Conservation (phyloP, 2,113 vertebrate genomes). For the Epinephelus moara region DNA sequence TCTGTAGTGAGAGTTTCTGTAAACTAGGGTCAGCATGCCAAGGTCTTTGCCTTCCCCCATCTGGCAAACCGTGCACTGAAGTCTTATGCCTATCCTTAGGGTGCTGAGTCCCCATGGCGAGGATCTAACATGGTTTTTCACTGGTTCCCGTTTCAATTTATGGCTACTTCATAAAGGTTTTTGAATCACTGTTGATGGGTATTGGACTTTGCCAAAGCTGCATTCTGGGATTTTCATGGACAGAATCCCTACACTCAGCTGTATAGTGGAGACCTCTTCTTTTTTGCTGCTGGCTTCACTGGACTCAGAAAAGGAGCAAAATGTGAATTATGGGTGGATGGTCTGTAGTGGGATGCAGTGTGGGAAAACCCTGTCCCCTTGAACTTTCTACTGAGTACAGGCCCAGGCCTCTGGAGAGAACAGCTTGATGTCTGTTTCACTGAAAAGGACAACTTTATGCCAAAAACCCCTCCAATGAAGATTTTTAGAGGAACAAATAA, state of each 20-base stretch:
- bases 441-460: conserved; percentile 46
- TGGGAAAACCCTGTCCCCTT: conserved; percentile 71
- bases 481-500: conserved; percentile 3
- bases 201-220: not conserved
- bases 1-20: not conserved
- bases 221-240: not conserved
- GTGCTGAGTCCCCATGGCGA: not conserved
- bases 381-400: conserved; percentile 50
- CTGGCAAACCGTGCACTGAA: not conserved
- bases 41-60: not conserved
- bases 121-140: not conserved
- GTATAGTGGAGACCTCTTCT: not conserved
- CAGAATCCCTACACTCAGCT: not conserved
- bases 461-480: conserved; percentile 12
- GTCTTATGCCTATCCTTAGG: not conserved
- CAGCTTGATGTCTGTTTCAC: conserved; percentile 42
- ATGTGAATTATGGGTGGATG: not conserved
- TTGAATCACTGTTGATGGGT: not conserved
- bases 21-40: not conserved
- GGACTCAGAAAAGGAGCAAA: not conserved
- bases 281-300: not conserved
- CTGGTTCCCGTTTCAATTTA: not conserved
- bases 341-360: conserved; percentile 30
- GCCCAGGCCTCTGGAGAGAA: conserved; percentile 36
- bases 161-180: not conserved